Evolutionary conservation across 2,888 invertebrate genomes (phyloP), one percentile per base, ranked within the genome.

Genomic region (Spodoptera exigua): DNA sequence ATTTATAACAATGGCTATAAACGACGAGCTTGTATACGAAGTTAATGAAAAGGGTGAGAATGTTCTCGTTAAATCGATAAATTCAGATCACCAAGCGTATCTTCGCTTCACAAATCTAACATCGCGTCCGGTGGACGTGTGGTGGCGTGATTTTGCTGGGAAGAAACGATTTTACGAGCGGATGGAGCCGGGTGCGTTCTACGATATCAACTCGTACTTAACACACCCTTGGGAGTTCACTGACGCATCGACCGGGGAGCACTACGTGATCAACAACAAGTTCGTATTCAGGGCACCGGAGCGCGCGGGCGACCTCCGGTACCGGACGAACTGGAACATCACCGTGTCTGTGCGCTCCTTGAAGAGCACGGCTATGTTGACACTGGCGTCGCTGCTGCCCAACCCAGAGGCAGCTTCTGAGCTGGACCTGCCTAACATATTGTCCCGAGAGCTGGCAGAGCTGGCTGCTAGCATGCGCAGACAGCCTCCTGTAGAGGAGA

Each of bases 211-310:
- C 77, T 97, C 98, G 0, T 98, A 94, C 84, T 95, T 96, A 12
- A 96, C 96, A 0, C 98, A 98, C 89, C 97, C 97, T 0, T 98
- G 98, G 98, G 95, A 98, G 65, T 98, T 97, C 81, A 92, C 96
- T 0, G 97, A 98, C 83, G 89, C 95, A 0, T 87, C 94, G 0
- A 97, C 97, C 0, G 95, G 95, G 47, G 97, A 97, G 78, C 94
- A 95, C 37, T 93, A 84, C 86, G 94, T 95, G 9, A 95, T 96
- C 0, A 95, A 95, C 63, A 90, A 95, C 78, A 85, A 92, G 70
- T 70, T 86, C 52, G 84, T 95, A 47, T 95, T 95, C 84, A 83
- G 94, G 74, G 95, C 93, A 0, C 91, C 91, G 0, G 61, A 61
- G 0, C 80, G 80, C n/a, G 69, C 90, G 0, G 91, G 86, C 0